phyloP scores from a whole-genome alignment of 2,113 vertebrate genomes.

The Gavia stellata region DNA sequence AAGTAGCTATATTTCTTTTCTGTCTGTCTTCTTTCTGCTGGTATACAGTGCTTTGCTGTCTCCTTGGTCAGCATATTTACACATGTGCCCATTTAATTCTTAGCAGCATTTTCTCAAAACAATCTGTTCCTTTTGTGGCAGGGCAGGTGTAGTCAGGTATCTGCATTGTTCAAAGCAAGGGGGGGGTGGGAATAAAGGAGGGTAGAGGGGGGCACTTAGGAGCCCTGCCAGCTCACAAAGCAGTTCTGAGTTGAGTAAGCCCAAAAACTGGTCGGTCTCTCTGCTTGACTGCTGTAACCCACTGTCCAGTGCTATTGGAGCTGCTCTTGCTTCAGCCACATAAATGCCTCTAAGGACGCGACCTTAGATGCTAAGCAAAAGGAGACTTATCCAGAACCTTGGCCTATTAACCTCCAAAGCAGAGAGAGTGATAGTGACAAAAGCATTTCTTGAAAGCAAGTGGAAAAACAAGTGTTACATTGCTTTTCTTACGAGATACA shows the following conservation, averaged over 20 bases:
- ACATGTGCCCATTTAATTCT: background rate
- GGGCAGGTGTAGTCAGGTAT: background rate
- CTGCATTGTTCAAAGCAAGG: background rate
- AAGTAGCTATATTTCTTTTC: background rate
- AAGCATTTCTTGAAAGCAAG: background rate
- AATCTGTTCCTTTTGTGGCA: background rate
- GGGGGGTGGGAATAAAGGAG: too few species aligned
- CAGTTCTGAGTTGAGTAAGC: background rate
- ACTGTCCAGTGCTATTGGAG: background rate
- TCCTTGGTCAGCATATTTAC: background rate
- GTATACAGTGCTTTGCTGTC: background rate
- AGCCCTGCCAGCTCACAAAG: background rate
- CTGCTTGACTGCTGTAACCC: background rate
- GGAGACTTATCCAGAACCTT: background rate
- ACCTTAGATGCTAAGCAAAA: background rate
- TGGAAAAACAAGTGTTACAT: fast-evolving
- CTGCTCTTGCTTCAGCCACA: background rate
- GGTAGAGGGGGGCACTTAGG: background rate
- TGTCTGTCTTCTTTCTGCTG: background rate
- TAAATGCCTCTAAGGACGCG: background rate
- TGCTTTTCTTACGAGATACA: background rate
- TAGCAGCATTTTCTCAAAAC: background rate
- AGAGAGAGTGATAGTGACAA: background rate
- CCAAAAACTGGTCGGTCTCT: background rate
- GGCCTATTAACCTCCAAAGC: background rate